Conservation (phyloP, 2,888 invertebrate genomes). For the Gandaritis pyraliata region DNA sequence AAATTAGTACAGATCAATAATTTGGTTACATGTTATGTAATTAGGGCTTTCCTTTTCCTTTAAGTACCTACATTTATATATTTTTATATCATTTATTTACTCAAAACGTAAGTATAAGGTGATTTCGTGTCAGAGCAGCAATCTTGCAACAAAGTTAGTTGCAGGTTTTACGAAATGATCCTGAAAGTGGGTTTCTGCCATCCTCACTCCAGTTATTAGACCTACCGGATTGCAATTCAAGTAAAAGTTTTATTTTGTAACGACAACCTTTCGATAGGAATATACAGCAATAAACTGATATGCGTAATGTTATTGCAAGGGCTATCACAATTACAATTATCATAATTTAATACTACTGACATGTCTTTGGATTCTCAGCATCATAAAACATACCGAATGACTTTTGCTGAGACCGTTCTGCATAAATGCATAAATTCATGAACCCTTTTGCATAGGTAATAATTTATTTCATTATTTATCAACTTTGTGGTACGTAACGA, state of each 20-base stretch:
- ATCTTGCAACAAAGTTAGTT: constrained; percentile 49
- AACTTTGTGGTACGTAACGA: constrained; percentile 1
- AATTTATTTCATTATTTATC: constrained; percentile 7
- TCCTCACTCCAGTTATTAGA: constrained; percentile 42
- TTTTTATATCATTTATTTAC: not conserved
- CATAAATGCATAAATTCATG: constrained; percentile 27
- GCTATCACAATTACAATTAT: constrained; percentile 32
- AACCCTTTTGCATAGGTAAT: constrained; percentile 17
- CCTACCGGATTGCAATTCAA: constrained; percentile 11
- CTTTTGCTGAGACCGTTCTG: constrained; percentile 23
- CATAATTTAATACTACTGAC: constrained; percentile 28
- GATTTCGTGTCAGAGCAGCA: not conserved
- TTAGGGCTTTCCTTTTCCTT: not conserved
- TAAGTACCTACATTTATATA: too few species aligned
- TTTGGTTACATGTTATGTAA: not conserved
- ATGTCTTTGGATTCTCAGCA: constrained; percentile 26
- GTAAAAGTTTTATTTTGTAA: constrained; percentile 42
- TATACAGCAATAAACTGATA: constrained; percentile 33
- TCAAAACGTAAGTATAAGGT: not conserved
- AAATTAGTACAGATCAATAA: constrained; percentile 7
- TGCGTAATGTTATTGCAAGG: constrained; percentile 32
- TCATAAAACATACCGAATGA: constrained; percentile 27
- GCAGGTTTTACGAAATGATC: constrained; percentile 46
- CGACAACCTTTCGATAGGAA: constrained; percentile 37
- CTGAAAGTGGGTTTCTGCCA: constrained; percentile 45